phyloP scores from a whole-genome alignment of 2,888 invertebrate species.

The Acanthosoma haemorrhoidale region DNA sequence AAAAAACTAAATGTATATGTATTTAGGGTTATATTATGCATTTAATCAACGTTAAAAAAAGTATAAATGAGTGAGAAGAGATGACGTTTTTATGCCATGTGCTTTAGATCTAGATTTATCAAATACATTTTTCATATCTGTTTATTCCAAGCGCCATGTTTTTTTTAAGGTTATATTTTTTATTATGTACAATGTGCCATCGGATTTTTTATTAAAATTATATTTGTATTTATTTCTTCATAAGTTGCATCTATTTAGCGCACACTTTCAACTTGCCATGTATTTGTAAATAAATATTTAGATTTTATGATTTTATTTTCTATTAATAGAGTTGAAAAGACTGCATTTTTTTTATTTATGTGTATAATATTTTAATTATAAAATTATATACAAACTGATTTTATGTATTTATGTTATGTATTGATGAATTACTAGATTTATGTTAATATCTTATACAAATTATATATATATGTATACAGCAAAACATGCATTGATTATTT shows the following conservation, averaged over 20 bases:
- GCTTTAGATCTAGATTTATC: background rate
- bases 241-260: background rate
- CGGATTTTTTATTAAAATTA: background rate
- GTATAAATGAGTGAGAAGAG: background rate
- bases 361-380: background rate
- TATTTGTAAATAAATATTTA: background rate
- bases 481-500: no score
- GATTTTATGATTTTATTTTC: background rate
- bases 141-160: background rate
- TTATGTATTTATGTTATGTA: constrained; percentile 12
- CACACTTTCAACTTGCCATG: background rate
- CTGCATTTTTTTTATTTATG: constrained; percentile 10
- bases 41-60: background rate
- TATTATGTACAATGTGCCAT: background rate
- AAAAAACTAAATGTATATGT: constrained; percentile 1
- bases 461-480: background rate
- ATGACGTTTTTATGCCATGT: background rate
- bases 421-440: background rate
- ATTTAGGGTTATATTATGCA: background rate
- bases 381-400: background rate
- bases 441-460: constrained; percentile 2
- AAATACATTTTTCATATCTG: constrained; percentile 1
- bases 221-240: background rate
- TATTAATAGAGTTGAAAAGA: constrained; percentile 13
- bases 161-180: background rate